Conservation (phyloP, 2,888 invertebrate genomes). For the Bimastos eiseni region DNA sequence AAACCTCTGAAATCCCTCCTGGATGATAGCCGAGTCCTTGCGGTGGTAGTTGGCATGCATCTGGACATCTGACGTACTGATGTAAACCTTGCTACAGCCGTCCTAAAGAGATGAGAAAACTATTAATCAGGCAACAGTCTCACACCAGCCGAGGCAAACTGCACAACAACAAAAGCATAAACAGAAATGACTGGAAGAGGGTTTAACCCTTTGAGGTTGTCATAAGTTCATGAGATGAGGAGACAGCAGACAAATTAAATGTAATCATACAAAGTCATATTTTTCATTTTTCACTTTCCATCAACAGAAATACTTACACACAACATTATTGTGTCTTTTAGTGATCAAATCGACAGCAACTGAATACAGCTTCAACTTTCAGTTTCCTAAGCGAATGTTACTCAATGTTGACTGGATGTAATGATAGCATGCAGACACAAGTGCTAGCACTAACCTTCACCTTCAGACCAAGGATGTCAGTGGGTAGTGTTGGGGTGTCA, state of each 20-base stretch:
- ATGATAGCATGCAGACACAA: background rate
- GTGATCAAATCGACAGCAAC: background rate
- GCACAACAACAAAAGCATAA: background rate
- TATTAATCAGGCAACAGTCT: background rate
- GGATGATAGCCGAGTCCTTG: slow-evolving; percentile 94
- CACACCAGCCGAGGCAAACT: background rate
- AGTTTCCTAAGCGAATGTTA: background rate
- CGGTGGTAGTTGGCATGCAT: slow-evolving; percentile 99
- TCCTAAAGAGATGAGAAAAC: slow-evolving; percentile 57
- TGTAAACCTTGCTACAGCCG: slow-evolving; percentile 81
- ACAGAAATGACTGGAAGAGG: background rate
- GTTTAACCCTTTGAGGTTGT: background rate
- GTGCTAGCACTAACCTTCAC: background rate
- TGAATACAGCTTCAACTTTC: background rate
- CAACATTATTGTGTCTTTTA: too few species aligned
- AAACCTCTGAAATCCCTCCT: slow-evolving; percentile 95
- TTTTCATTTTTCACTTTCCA: background rate
- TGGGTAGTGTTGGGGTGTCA: too few species aligned
- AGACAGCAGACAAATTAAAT: background rate
- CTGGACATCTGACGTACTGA: slow-evolving; percentile 97
- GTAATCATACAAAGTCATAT: background rate
- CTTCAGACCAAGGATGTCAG: too few species aligned
- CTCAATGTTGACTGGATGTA: background rate
- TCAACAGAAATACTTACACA: background rate
- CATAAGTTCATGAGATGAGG: background rate